Conservation (phyloP, 2,888 invertebrate genomes). For the Scaptomyza cyrtandrae region DNA sequence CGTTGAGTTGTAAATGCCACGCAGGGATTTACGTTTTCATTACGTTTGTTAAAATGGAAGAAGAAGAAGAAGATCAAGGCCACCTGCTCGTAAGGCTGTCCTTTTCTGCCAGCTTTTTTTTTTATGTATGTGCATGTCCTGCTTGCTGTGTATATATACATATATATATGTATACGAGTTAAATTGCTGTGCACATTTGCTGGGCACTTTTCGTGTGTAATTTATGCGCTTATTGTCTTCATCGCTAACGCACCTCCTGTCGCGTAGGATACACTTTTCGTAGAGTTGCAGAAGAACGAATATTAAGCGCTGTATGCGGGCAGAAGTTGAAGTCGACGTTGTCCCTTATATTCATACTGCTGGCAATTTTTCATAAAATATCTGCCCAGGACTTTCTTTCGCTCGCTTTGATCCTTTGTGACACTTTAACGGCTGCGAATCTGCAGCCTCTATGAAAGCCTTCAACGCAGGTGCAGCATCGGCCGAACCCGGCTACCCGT, state of each 20-base stretch:
- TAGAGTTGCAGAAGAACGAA: background rate
- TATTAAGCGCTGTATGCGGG: constrained; percentile 23
- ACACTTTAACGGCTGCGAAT: constrained; percentile 52
- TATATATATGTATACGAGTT: constrained; percentile 13
- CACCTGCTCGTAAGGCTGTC: constrained; percentile 12
- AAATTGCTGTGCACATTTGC: constrained; percentile 42
- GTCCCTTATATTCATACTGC: constrained; percentile 54
- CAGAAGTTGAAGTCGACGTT: constrained; percentile 5
- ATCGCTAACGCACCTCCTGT: constrained; percentile 22
- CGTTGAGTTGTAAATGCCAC: constrained; percentile 77
- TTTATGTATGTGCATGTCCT: background rate
- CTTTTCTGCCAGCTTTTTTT: background rate
- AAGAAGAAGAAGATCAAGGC: constrained; percentile 31
- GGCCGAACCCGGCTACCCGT: constrained; percentile 37
- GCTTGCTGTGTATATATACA: background rate
- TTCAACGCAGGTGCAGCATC: constrained; percentile 37
- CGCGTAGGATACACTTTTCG: constrained; percentile 25
- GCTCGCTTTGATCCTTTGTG: constrained; percentile 65
- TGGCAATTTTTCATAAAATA: constrained; percentile 71
- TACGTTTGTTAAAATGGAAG: constrained; percentile 64
- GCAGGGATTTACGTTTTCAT: constrained; percentile 78
- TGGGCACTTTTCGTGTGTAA: constrained; percentile 63
- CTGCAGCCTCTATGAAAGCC: constrained; percentile 12
- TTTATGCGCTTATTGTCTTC: constrained; percentile 76
- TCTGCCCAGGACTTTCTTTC: constrained; percentile 25